Evolutionary conservation across 2,797 vertebrate genomes (phyloP).

Genomic region (Myripristis jacobus): DNA sequence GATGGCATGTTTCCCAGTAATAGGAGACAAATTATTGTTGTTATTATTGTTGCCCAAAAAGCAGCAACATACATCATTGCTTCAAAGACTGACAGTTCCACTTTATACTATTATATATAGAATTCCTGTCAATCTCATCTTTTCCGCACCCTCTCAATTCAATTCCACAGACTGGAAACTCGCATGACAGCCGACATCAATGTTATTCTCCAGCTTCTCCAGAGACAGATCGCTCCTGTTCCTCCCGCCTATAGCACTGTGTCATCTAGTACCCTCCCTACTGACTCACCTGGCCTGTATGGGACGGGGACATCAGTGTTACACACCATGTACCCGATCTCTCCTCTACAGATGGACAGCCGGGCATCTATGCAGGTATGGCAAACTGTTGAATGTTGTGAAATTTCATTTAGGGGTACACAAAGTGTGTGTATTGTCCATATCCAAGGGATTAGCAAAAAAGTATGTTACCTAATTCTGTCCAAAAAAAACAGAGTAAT

Average conservation of each 20-base stretch:
- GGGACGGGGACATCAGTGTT: constrained; percentile 74
- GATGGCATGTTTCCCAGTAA: no score
- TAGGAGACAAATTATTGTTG: no score
- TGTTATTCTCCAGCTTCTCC: constrained; percentile 93
- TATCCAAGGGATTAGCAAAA: no score
- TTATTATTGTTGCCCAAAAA: no score
- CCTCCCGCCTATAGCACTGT: constrained; percentile 89
- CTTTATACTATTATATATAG: not conserved
- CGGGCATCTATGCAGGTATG: constrained; percentile 71
- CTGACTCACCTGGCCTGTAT: constrained; percentile 83
- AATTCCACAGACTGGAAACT: constrained; percentile 88
- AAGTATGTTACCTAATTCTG: no score
- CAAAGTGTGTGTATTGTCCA: not conserved
- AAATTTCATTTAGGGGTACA: not conserved
- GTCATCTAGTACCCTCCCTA: constrained; percentile 76
- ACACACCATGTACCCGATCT: constrained; percentile 76
- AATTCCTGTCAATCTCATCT: not conserved
- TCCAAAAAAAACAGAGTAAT: no score
- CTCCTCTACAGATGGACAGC: constrained; percentile 70
- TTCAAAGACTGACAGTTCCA: not conserved
- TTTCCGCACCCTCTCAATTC: constrained; percentile 5
- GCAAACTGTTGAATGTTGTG: not conserved
- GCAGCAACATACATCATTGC: no score
- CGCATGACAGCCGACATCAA: constrained; percentile 93
- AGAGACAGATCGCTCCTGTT: constrained; percentile 88